Evolutionary conservation across 2,888 invertebrate genomes (phyloP).

Genomic region (Dermolepida albohirtum): DNA sequence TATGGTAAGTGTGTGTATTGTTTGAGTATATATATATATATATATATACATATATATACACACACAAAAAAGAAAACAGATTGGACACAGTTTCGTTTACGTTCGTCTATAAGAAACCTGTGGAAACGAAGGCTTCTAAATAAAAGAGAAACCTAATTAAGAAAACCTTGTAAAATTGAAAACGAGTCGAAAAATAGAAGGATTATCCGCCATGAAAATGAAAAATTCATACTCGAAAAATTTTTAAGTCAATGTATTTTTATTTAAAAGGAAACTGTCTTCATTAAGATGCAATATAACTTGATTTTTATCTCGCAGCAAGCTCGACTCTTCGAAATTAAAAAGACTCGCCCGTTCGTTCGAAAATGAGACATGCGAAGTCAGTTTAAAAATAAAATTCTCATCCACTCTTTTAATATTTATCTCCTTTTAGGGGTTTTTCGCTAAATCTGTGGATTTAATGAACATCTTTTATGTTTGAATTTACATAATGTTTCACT

Average conservation of each 20-base stretch:
- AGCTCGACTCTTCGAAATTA: constrained; percentile 30
- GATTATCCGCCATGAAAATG: constrained; percentile 7
- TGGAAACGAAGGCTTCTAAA: too few relatives aligned
- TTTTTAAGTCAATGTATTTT: constrained; percentile 29
- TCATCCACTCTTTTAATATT: constrained; percentile 57
- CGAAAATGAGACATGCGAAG: constrained; percentile 44
- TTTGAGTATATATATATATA: too few relatives aligned
- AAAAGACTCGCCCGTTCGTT: constrained; percentile 37
- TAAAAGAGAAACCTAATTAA: too few relatives aligned
- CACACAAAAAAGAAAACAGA: too few relatives aligned
- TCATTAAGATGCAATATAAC: constrained; percentile 49
- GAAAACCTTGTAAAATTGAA: too few relatives aligned
- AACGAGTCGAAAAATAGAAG: too few relatives aligned
- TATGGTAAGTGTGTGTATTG: too few relatives aligned
- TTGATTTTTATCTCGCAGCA: constrained; percentile 45
- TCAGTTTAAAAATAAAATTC: constrained; percentile 50
- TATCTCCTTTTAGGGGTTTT: constrained; percentile 55
- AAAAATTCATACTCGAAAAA: constrained; percentile 15
- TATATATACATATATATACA: too few relatives aligned
- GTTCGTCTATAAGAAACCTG: too few relatives aligned
- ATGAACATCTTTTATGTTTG: constrained; percentile 60
- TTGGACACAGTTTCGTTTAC: too few relatives aligned
- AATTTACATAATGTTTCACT: constrained; percentile 60
- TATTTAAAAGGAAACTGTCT: constrained; percentile 45
- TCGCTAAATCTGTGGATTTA: constrained; percentile 59